Conservation (phyloP, 2,888 invertebrate genomes). For the Caenorhabditis zanzibari region DNA sequence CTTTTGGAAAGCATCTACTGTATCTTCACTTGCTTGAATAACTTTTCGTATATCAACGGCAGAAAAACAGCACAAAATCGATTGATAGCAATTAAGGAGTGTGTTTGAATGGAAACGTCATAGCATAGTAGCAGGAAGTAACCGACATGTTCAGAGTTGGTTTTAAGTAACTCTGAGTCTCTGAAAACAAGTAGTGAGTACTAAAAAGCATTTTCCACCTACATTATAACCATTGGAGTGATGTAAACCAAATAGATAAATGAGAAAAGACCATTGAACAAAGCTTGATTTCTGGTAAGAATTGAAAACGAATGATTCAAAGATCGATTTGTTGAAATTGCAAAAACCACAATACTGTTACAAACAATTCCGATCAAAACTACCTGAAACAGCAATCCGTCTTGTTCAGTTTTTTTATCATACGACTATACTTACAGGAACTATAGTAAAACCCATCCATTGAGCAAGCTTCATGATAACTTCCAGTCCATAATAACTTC, state of each 20-base stretch:
- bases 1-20: too few relatives aligned
- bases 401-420: background rate
- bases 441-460: conserved; percentile 3
- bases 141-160: conserved; percentile 1
- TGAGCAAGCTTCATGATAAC: conserved; percentile 11
- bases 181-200: background rate
- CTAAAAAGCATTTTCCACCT: background rate
- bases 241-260: background rate
- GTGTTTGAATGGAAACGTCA: conserved; percentile 16
- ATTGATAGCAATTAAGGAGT: conserved; percentile 23
- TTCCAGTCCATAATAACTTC: too few relatives aligned
- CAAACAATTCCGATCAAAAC: background rate
- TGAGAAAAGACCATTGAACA: conserved; percentile 20
- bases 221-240: conserved; percentile 20
- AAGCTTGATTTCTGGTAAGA: conserved; percentile 26
- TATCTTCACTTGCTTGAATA: conserved; percentile 16
- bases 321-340: conserved; percentile 5
- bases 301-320: conserved; percentile 29
- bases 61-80: conserved; percentile 35
- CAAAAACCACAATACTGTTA: conserved; percentile 7
- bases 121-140: conserved; percentile 7
- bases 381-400: background rate
- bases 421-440: background rate
- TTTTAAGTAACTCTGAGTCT: background rate
- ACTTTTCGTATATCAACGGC: background rate